Evolutionary conservation across 1,140 invertebrate genomes (phyloP), one percentile per base, ranked within the genome.

Genomic region (Zaprionus kolodkinae): DNA sequence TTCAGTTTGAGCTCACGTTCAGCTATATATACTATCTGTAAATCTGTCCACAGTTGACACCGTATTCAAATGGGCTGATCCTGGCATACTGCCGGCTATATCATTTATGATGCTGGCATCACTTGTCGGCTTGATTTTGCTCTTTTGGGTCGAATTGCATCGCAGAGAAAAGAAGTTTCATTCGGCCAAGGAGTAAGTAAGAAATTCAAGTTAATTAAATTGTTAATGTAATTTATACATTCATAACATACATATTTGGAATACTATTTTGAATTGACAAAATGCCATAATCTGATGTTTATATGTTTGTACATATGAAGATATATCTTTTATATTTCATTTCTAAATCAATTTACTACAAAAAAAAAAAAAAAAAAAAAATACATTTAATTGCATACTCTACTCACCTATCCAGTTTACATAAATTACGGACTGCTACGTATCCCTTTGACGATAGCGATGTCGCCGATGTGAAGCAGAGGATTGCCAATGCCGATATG

Each of bases 381-480:
- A n/a, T n/a, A n/a, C n/a, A n/a, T n/a, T n/a, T n/a, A n/a, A n/a
- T n/a, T n/a, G n/a, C n/a, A n/a, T n/a, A n/a, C n/a, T n/a, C n/a
- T 35, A 9, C 33, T 10, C 33, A 35, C 1, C 6, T 35, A 5
- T 50, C 11, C 27, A 88, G 84, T 17, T 12, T 91, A 0, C 72
- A 71, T 57, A 73, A 80, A 15, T 55, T 91, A 54, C 73, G 77
- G 2, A 68, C 86, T 1, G 72, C 77, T 3, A 85, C 83, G 13
- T 80, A 88, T 78, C 74, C 72, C 11, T 88, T 86, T 33, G 91
- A 92, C 65, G 91, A 92, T 69, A 67, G 68, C 11, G 87, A 88
- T 69, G 91, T 92, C 35, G 79, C 89, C 6, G 81, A 91, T 70
- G 82, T 92, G 12, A 92, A 89, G 30, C 70, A 76, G 1, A 82